Percentiles rank a stretch among this genome's conserved stretches.
Evolutionary conservation across 2,888 invertebrate species (phyloP).

Genomic region (Cantharis flavilabris): DNA sequence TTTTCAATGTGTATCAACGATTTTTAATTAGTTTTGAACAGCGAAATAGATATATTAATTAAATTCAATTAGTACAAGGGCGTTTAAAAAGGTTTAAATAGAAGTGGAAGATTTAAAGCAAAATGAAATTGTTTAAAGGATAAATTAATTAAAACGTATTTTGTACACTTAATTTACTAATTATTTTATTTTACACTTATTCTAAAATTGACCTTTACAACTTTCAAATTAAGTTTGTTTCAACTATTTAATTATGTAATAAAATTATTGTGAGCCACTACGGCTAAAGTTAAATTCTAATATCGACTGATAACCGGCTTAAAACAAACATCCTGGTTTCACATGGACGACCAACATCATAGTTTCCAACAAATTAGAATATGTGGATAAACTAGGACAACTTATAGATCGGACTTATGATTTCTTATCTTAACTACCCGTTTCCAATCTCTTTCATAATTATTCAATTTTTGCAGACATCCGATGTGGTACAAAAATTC

Average conservation of each 20-base stretch:
- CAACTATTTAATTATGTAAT: too few relatives aligned
- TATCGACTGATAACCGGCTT: too few relatives aligned
- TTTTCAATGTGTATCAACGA: not conserved
- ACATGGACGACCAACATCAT: not conserved
- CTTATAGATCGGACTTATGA: not conserved
- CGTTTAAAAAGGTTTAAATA: not conserved
- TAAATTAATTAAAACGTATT: not conserved
- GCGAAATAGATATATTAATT: not conserved
- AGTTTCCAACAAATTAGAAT: not conserved
- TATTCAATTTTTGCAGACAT: not conserved
- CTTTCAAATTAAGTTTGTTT: too few relatives aligned
- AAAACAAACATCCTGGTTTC: not conserved
- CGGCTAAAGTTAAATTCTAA: too few relatives aligned
- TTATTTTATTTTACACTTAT: not conserved
- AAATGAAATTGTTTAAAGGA: not conserved
- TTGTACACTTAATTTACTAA: not conserved
- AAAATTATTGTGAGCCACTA: not conserved
- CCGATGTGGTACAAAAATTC: not conserved
- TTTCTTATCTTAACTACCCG: not conserved
- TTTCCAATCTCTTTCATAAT: not conserved
- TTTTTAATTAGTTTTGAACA: not conserved
- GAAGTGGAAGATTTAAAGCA: not conserved
- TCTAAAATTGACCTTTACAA: too few relatives aligned
- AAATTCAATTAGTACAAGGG: not conserved
- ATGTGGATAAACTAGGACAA: too few relatives aligned